A percentile compares a stretch with the other conserved stretches of the same genome.
Evolutionary conservation across 2,888 invertebrate genomes (phyloP).

Genomic region (Sphaerophoria rueppellii): DNA sequence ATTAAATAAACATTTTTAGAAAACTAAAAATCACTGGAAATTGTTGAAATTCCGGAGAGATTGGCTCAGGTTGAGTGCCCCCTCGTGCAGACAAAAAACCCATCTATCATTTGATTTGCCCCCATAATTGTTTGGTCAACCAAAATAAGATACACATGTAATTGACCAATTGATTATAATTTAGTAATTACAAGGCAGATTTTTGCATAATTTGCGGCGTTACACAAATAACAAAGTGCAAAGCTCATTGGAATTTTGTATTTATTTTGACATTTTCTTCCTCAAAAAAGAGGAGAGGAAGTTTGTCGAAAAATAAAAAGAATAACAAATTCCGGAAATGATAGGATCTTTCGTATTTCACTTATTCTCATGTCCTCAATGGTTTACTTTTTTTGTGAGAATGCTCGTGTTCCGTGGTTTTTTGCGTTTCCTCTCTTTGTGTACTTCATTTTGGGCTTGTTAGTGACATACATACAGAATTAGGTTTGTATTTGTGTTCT

Average conservation of each 20-base stretch:
- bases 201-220: conserved; percentile 29
- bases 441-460: conserved; percentile 53
- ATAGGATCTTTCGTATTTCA: conserved; percentile 52
- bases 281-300: background rate
- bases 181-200: conserved; percentile 35
- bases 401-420: conserved; percentile 30
- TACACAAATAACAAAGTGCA: conserved; percentile 30
- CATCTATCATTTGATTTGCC: background rate
- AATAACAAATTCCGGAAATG: conserved; percentile 40
- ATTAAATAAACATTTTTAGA: background rate
- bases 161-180: conserved; percentile 50
- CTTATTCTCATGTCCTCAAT: conserved; percentile 40
- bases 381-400: conserved; percentile 16
- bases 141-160: conserved; percentile 7
- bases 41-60: background rate
- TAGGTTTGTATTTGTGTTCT: conserved; percentile 34
- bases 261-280: conserved; percentile 44
- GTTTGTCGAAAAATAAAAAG: background rate
- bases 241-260: conserved; percentile 37
- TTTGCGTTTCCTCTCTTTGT: conserved; percentile 47
- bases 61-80: background rate
- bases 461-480: conserved; percentile 42
- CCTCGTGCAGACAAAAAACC: background rate
- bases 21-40: conserved; percentile 3
- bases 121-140: conserved; percentile 11